Evolutionary conservation across 2,113 vertebrate species (phyloP).

Genomic region (Apus apus): DNA sequence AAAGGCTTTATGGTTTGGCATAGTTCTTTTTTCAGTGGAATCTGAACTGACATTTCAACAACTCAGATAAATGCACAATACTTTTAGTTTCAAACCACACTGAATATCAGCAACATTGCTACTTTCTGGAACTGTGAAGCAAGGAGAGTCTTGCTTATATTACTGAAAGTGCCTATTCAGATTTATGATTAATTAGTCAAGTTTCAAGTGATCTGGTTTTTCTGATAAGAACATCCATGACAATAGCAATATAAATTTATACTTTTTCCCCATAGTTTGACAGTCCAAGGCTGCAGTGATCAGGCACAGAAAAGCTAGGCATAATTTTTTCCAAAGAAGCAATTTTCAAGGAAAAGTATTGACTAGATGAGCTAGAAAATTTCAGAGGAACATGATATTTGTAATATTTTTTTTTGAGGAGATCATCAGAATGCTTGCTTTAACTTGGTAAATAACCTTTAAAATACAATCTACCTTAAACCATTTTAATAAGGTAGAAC

Average conservation of each 20-base stretch:
- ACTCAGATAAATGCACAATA: neutral
- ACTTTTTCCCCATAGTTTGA: neutral
- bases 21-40: neutral
- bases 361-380: neutral
- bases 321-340: neutral
- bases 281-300: neutral
- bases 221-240: neutral
- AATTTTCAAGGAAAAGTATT: neutral
- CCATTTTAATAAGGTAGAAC: neutral
- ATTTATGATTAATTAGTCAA: neutral
- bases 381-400: neutral
- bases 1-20: neutral
- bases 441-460: neutral
- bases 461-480: neutral
- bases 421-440: neutral
- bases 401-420: neutral
- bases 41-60: neutral
- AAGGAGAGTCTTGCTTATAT: neutral
- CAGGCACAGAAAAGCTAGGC: neutral
- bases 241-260: neutral
- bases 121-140: neutral
- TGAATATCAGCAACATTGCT: neutral
- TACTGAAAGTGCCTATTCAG: neutral
- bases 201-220: neutral
- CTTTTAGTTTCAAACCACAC: neutral